Base-by-base conservation (phyloP, 2,888 invertebrate genomes). In the Drosophila subsilvestris region DNA sequence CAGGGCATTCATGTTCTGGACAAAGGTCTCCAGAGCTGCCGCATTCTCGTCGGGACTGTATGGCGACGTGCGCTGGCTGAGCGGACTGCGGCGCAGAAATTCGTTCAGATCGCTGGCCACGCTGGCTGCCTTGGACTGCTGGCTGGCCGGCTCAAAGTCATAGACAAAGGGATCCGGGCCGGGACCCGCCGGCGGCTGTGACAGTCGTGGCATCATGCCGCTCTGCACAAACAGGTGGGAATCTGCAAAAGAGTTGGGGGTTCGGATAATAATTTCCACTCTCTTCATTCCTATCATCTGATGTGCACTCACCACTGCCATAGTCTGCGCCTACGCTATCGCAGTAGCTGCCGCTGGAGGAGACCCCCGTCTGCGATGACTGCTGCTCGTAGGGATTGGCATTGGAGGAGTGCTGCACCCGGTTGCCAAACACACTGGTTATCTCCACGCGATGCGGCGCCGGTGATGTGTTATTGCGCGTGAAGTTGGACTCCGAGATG, bases 81-180 rank as follows among this genome's bases (percentile, higher is more conserved):
- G 80, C 75, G 87, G 88, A 43, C 86, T 86, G 63, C 85, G 81
- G 14, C 85, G 88, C 68, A 95, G 94, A 87, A 96, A 95, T 90
- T 96, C 96, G 91, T 96, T 96, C 83, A 97, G 93, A 92, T 97
- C 96, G 83, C 96, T 94, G 91, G 74, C 80, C 42, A 83, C 88
- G 54, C 88, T 83, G 56, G 95, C 94, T 74, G 95, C 95, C 65
- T 88, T 84, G 1, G 89, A 85, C 14, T 37, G 37, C 37, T 37
- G 37, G 57, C 67, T 61, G 7, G 95, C 95, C 57, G 96, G 95
- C 75, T 96, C 95, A 74, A 96, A 97, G 91, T 96, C 96, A 88
- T 96, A 95, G 80, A 96, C 97, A 92, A 96, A 97, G 20, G 97
- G 94, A 91, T 98, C 97, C 92, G 97, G 97, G 1, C 96, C 96